Base-by-base conservation (phyloP, 2,888 invertebrate genomes). In the Nomada lathburiana region DNA sequence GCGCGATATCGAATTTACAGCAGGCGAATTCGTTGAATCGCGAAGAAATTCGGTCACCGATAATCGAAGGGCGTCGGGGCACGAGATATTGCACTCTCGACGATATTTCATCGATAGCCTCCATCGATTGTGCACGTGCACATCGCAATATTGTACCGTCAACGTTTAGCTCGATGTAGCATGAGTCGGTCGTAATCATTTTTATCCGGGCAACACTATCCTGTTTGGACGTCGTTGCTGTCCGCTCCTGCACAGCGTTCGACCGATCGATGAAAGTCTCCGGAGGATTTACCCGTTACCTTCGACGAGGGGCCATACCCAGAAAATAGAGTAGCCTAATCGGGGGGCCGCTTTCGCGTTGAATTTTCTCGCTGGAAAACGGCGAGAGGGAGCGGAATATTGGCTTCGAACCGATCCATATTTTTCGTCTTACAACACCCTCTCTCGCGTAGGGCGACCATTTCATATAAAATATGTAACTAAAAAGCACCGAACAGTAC, bases 71-170 rank as follows among this genome's bases (percentile, higher is more conserved):
- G 77, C 75, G 63, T 75, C 77, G 69, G 65, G 42, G 60, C 50
- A 73, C 44, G 70, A 64, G 82, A 63, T 82, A 87, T 81, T 85
- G 80, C 88, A 82, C 63, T 79, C 65, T 65, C 78, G 78, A 60
- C 78, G 82, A 84, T 88, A 88, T 88, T 88, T 88, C 82, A 86
- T 68, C 76, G 76, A 78, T 73, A 71, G 42, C 23, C 50, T 42
- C 42, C n/a, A 13, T 55, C 44, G 59, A 59, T 47, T 44, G 73
- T 80, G 55, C 44, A 76, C 55, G 76, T 77, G 70, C 71, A 80
- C 82, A 74, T 83, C 72, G 84, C 84, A 83, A 86, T 87, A 86
- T 88, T 86, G 88, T 84, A 74, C 76, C 76, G 82, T 80, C 72
- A 82, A 84, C 81, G 83, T 88, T 88, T 86, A 82, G 78, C 75